phyloP scores from a whole-genome alignment of 2,888 invertebrate species.

The Sipunculus nudus region DNA sequence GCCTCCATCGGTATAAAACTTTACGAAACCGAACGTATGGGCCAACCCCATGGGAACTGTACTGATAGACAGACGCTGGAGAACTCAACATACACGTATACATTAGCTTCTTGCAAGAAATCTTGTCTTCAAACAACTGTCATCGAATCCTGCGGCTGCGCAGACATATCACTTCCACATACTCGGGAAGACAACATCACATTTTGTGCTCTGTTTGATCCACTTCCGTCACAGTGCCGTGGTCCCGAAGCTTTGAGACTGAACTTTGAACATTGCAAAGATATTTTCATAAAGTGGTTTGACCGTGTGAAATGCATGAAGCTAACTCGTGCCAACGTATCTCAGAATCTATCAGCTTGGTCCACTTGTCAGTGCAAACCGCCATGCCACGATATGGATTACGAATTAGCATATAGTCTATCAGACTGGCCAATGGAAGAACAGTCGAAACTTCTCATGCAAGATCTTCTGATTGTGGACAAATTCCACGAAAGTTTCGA shows the following conservation, averaged over 20 bases:
- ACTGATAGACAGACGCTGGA: slow-evolving; percentile 42
- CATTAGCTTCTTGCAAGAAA: slow-evolving; percentile 56
- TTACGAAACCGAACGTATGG: slow-evolving; percentile 3
- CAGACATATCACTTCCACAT: slow-evolving; percentile 40
- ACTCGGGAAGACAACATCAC: slow-evolving; percentile 38
- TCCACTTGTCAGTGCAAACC: slow-evolving; percentile 13
- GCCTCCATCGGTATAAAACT: slow-evolving; percentile 14
- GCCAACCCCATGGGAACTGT: slow-evolving; percentile 49
- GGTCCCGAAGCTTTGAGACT: background rate
- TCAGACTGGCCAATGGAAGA: slow-evolving; percentile 20
- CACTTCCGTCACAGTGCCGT: slow-evolving; percentile 4
- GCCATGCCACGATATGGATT: slow-evolving; percentile 9
- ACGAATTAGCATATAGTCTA: background rate
- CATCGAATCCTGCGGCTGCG: slow-evolving; percentile 50
- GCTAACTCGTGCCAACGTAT: slow-evolving; percentile 9
- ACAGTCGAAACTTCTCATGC: background rate
- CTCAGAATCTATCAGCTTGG: slow-evolving; percentile 23
- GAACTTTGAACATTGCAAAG: slow-evolving; percentile 5
- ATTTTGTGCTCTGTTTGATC: slow-evolving; percentile 44
- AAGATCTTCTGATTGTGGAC: slow-evolving; percentile 7
- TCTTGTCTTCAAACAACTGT: slow-evolving; percentile 55
- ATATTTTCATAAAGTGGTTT: slow-evolving; percentile 10
- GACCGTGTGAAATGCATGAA: slow-evolving; percentile 11
- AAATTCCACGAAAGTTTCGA: background rate
- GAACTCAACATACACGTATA: slow-evolving; percentile 48